Conservation (phyloP, 2,888 invertebrate species). For the Synanthedon andrenaeformis region DNA sequence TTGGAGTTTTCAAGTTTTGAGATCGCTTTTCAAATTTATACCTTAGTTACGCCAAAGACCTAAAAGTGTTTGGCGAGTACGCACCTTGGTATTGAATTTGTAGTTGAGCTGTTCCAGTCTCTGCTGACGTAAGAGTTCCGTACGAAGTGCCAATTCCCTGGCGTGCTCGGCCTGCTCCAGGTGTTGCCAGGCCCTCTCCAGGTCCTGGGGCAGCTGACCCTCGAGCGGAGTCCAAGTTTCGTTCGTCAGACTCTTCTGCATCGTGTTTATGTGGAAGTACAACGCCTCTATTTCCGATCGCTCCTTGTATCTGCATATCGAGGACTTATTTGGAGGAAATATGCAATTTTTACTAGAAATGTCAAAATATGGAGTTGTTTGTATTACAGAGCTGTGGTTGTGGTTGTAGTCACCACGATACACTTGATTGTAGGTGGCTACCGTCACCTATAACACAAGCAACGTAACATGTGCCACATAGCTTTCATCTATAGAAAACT, state of each 20-base stretch:
- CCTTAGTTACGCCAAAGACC: no score
- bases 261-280: conserved; percentile 96
- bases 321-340: neutral
- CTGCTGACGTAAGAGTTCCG: conserved; percentile 92
- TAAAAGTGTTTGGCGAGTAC: no score
- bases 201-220: conserved; percentile 92
- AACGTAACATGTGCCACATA: no score
- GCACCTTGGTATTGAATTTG: conserved; percentile 92
- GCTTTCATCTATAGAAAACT: no score
- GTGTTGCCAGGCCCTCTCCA: conserved; percentile 94
- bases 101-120: conserved; percentile 94
- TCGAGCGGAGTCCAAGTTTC: conserved; percentile 88
- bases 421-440: no score
- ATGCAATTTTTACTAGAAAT: neutral
- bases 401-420: no score
- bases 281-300: conserved; percentile 96
- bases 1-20: no score
- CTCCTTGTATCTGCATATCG: conserved; percentile 83
- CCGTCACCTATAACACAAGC: no score
- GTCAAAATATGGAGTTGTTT: neutral
- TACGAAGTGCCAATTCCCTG: conserved; percentile 90
- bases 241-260: conserved; percentile 93
- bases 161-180: conserved; percentile 93
- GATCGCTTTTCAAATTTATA: no score
- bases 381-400: no score